Evolutionary conservation across 2,113 vertebrate species (phyloP).

Genomic region (Pseudolaguvia tuberculata): DNA sequence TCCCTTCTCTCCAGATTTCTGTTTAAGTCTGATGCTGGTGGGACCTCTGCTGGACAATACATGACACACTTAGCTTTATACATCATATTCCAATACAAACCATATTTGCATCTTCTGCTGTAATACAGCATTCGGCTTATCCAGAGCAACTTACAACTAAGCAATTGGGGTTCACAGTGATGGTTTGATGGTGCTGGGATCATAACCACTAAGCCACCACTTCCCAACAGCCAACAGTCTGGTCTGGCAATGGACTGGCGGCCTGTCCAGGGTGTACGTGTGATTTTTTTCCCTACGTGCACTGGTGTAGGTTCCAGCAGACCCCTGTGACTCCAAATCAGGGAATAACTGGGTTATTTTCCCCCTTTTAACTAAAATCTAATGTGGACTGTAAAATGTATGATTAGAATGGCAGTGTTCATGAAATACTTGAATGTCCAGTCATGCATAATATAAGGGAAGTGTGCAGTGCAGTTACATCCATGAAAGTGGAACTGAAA

Average conservation of each 20-base stretch:
- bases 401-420: neutral
- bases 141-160: too few relatives aligned
- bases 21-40: slow-evolving; percentile 10
- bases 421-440: neutral
- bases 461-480: neutral
- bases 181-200: too few relatives aligned
- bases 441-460: neutral
- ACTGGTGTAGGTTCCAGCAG: too few relatives aligned
- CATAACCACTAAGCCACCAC: too few relatives aligned
- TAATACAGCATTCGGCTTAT: neutral
- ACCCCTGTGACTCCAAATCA: too few relatives aligned
- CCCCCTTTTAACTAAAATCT: neutral
- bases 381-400: neutral
- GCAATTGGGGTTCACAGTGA: too few relatives aligned
- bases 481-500: slow-evolving; percentile 8
- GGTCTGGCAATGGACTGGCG: too few relatives aligned
- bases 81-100: neutral
- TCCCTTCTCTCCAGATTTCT: neutral
- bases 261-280: too few relatives aligned
- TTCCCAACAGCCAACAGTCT: too few relatives aligned
- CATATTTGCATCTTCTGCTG: neutral
- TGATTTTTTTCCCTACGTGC: too few relatives aligned
- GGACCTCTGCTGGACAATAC: slow-evolving; percentile 34
- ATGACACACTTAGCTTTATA: slow-evolving; percentile 11
- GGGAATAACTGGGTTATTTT: too few relatives aligned